Evolutionary conservation across 35 echinoderm and acorn worm species (phyloP), one percentile per base, ranked within the genome.

Genomic region (Antedon bifida): DNA sequence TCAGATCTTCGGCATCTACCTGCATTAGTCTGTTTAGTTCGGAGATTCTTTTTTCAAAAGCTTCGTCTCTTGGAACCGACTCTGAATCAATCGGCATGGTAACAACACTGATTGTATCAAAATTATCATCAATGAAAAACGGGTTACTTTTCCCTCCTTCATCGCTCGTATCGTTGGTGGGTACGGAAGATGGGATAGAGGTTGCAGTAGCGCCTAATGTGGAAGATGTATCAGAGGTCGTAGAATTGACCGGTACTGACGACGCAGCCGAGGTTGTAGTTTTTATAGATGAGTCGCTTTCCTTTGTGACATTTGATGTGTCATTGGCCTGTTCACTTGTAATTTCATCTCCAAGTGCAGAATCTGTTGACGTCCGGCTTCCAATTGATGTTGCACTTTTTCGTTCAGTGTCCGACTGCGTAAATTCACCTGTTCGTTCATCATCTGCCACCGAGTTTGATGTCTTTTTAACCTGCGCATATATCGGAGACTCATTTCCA

Each of bases 1-100:
- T 99, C 33, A 93, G 46, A 74, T 88, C 92, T 33, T 90, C 86
- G 16, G 95, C 82, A 85, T 99, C 95, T 87, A 99, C 87, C 16
- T 92, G 82, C 88, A 89, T 89, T 12, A 90, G 46, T 29, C 83
- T 78, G 34, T 91, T 75, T 34, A 99, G 86, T 31, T 99, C 95
- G 13, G 45, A 80, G 33, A 99, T 99, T 36, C 95, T 77, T 34
- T 36, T 87, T 79, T 99, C 90, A 46, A 97, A 90, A 14, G 95
- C 80, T 4, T 73, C 32, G 75, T 89, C 88, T 32, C 55, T 84
- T 34, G 91, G 82, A 30, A 34, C 83, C 19, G 75, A n/a, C 35
- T 73, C 56, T 33, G 39, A 75, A 33, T 82, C 79, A 23, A 64
- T 64, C 26, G 51, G 51, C 51, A 64, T 64, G 23, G 51, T 64